Percentiles rank a stretch among this genome's conserved stretches.
Conservation (phyloP, 2,797 vertebrate species). For the Phrynocephalus vlangalii region DNA sequence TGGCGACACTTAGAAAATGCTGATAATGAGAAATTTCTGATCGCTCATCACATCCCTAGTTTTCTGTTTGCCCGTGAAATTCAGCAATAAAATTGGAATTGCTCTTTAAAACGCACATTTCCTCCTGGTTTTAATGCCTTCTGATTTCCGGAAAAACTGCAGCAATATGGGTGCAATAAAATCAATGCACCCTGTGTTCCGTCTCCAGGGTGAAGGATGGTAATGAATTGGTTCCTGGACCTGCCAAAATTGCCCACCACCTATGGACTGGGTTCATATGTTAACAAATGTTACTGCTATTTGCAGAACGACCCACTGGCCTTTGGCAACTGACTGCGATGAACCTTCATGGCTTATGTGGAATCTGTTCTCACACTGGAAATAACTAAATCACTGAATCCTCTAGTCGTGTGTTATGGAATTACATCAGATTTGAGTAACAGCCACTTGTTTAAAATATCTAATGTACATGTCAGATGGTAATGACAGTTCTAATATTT, state of each 20-base stretch:
- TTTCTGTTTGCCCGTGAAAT: too few relatives aligned
- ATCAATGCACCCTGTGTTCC: too few relatives aligned
- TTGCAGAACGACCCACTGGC: accelerated
- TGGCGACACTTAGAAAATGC: too few relatives aligned
- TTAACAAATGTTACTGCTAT: background rate
- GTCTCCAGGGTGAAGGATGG: background rate
- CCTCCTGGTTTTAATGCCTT: too few relatives aligned
- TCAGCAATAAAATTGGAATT: too few relatives aligned
- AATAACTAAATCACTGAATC: background rate
- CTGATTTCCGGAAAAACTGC: too few relatives aligned
- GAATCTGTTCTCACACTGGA: background rate
- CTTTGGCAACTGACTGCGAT: background rate
- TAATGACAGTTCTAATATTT: constrained; percentile 29
- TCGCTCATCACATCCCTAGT: too few relatives aligned
- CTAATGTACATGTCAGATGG: constrained; percentile 36
- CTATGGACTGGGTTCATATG: background rate
- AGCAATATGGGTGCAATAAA: too few relatives aligned
- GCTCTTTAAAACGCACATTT: too few relatives aligned
- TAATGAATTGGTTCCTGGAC: too few relatives aligned
- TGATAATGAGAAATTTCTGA: too few relatives aligned
- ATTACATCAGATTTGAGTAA: background rate
- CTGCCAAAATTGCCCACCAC: too few relatives aligned
- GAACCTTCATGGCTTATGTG: background rate
- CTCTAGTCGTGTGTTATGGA: background rate
- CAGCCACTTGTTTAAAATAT: background rate